Percentiles rank a stretch among this genome's conserved stretches.
Conservation (phyloP, 2,888 invertebrate species). For the Cephus spinipes region DNA sequence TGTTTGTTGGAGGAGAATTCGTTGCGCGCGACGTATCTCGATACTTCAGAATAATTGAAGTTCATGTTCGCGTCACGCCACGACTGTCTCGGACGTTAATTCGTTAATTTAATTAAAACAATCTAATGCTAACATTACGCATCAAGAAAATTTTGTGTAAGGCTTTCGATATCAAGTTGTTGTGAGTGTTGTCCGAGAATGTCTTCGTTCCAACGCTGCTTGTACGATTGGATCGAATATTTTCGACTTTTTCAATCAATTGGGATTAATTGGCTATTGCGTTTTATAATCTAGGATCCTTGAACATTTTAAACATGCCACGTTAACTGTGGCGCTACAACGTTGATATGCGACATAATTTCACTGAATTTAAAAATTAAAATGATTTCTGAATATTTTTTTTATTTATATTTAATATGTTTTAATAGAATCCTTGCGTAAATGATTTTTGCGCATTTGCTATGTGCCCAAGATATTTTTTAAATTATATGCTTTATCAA, state of each 20-base stretch:
- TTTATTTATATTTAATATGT: not conserved
- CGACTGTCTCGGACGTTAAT: not conserved
- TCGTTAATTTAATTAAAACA: conserved; percentile 24
- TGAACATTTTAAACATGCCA: not conserved
- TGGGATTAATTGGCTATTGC: not conserved
- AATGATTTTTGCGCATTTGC: not conserved
- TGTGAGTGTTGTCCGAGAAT: not conserved
- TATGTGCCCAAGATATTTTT: not conserved
- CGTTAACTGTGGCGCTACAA: not conserved
- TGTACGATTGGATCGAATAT: not conserved
- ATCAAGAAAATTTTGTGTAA: conserved; percentile 37
- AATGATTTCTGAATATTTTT: not conserved
- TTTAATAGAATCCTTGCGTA: not conserved
- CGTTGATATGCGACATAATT: not conserved
- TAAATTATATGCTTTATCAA: not conserved
- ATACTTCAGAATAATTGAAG: not conserved
- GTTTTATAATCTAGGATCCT: not conserved
- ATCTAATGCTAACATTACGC: conserved; percentile 44
- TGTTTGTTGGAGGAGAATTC: not conserved
- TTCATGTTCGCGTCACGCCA: not conserved
- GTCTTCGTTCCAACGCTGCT: not conserved
- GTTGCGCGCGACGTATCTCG: not conserved
- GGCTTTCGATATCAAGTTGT: conserved; percentile 36
- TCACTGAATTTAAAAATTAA: not conserved
- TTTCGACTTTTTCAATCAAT: not conserved